phyloP scores from a whole-genome alignment of 2,797 vertebrate genomes.

The Ctenochaetus hawaiiensis region DNA sequence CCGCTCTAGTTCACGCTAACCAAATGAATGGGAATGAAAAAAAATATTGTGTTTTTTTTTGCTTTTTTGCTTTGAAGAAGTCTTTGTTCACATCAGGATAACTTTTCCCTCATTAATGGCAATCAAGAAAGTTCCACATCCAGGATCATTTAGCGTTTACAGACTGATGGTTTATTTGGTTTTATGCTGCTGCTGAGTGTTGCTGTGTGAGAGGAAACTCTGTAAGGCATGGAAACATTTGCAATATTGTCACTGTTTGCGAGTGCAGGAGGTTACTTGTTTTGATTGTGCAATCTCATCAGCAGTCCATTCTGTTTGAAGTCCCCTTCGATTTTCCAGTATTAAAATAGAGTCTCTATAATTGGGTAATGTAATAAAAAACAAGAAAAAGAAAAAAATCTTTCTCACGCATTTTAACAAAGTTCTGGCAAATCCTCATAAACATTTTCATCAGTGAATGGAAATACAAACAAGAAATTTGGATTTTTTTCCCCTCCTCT shows the following conservation, averaged over 20 bases:
- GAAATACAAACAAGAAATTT: slow-evolving; percentile 78
- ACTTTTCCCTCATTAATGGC: slow-evolving; percentile 54
- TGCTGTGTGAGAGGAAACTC: slow-evolving; percentile 39
- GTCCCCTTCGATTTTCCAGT: slow-evolving; percentile 61
- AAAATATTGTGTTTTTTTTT: neutral
- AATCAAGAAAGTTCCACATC: slow-evolving; percentile 43
- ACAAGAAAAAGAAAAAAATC: slow-evolving; percentile 42
- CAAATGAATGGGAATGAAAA: slow-evolving; percentile 20
- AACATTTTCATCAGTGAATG: slow-evolving; percentile 77
- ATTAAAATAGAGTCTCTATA: slow-evolving; percentile 76
- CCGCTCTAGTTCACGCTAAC: slow-evolving; percentile 40
- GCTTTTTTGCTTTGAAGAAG: neutral
- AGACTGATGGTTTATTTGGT: slow-evolving; percentile 56
- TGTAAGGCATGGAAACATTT: slow-evolving; percentile 33
- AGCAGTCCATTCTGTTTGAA: slow-evolving; percentile 63
- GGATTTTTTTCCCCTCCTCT: slow-evolving; percentile 55
- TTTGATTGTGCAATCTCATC: slow-evolving; percentile 68
- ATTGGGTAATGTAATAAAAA: slow-evolving; percentile 77
- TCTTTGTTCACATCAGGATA: slow-evolving; percentile 46
- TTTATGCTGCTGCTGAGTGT: slow-evolving; percentile 24
- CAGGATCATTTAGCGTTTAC: slow-evolving; percentile 27
- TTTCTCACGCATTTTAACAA: slow-evolving; percentile 70
- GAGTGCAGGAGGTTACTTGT: slow-evolving; percentile 55
- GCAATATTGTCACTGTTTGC: slow-evolving; percentile 54
- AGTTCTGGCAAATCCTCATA: slow-evolving; percentile 77